phyloP scores from a whole-genome alignment of 2,888 invertebrate genomes.

The Odontocerum albicorne region DNA sequence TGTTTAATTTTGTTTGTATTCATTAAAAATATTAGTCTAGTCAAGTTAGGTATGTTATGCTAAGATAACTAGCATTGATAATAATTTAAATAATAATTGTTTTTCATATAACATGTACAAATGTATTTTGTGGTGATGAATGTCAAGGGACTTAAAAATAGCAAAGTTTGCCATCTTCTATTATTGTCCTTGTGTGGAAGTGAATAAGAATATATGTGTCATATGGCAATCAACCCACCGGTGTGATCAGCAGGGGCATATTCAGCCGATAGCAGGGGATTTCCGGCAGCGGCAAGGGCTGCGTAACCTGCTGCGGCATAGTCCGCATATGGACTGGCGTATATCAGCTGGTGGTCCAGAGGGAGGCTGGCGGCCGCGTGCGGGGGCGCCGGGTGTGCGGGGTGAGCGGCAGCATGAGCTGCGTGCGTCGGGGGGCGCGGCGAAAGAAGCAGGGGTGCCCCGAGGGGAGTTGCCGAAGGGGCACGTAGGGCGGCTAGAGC shows the following conservation, averaged over 20 bases:
- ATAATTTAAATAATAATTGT: too few species aligned
- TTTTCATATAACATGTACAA: too few species aligned
- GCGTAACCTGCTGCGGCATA: conserved; percentile 89
- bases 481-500: conserved; percentile 64
- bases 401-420: conserved; percentile 53
- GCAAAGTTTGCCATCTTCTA: conserved; percentile 2
- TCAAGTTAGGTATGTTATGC: too few species aligned
- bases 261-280: conserved; percentile 78
- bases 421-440: conserved; percentile 70
- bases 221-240: conserved; percentile 78
- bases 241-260: conserved; percentile 88
- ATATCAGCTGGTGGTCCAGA: conserved; percentile 82
- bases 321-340: conserved; percentile 78
- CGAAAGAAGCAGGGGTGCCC: conserved; percentile 91
- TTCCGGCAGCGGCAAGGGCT: conserved; percentile 72
- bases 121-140: too few species aligned
- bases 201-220: too few species aligned
- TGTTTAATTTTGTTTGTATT: too few species aligned
- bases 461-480: conserved; percentile 75
- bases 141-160: too few species aligned
- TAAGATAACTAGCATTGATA: too few species aligned
- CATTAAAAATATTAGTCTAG: too few species aligned
- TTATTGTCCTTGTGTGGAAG: too few species aligned
- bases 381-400: conserved; percentile 51
- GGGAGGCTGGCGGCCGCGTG: conserved; percentile 63